Conservation (phyloP, 2,113 vertebrate species). For the Callospermophilus lateralis region DNA sequence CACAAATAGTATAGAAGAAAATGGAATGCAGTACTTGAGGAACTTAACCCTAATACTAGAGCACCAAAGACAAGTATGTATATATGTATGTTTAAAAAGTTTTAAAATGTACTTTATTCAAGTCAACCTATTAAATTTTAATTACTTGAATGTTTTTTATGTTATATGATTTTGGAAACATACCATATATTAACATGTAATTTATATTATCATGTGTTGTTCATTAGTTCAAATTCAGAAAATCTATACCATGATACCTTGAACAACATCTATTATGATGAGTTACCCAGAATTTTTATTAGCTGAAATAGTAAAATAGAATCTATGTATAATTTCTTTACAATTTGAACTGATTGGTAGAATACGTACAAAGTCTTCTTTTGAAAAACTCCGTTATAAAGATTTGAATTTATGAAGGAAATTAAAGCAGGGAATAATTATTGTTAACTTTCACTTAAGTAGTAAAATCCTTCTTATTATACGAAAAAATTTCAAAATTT, state of each 20-base stretch:
- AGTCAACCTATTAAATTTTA: not conserved
- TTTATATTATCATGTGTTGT: not conserved
- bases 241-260: not conserved
- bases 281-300: conserved; percentile 10
- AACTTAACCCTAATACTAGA: not conserved
- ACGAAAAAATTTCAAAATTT: not conserved
- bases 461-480: conserved; percentile 21
- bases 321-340: conserved; percentile 17
- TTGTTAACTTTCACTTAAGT: conserved; percentile 2
- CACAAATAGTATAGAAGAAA: conserved; percentile 40
- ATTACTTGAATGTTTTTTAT: conserved; percentile 17
- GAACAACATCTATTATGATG: not conserved
- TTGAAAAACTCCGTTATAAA: not conserved
- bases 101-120: not conserved
- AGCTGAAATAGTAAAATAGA: not conserved
- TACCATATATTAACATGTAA: not conserved
- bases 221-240: conserved; percentile 56
- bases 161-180: not conserved
- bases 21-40: not conserved
- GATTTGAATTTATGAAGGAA: conserved; percentile 37
- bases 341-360: conserved; percentile 7
- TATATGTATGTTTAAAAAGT: not conserved
- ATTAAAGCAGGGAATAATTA: not conserved
- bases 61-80: not conserved
- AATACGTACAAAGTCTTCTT: not conserved